Percentiles rank a stretch among this genome's conserved stretches.
These are phyloP conservation scores for Myotis davidii DNA, from an alignment of 2,113 vertebrate genomes.

Conservation along the genomic window DNA sequence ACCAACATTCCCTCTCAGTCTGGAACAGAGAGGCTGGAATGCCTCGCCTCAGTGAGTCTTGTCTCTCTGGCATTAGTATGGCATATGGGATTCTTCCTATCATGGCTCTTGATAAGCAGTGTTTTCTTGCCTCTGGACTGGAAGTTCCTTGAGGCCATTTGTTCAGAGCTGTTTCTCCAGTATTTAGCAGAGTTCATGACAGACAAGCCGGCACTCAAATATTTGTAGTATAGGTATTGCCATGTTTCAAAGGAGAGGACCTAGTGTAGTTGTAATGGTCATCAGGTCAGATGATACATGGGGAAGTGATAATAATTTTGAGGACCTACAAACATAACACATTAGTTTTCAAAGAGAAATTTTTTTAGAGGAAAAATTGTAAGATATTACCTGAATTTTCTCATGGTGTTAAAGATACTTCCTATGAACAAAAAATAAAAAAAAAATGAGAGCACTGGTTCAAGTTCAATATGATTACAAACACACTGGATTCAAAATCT, in stretches of 20 bases:
- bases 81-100: neutral
- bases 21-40: neutral
- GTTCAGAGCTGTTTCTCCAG: neutral
- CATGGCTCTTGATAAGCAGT: neutral
- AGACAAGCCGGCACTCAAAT: neutral
- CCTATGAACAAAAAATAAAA: neutral
- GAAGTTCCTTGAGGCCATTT: neutral
- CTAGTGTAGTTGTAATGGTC: neutral
- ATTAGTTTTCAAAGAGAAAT: neutral
- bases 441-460: neutral
- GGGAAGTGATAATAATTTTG: neutral
- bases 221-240: neutral
- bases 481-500: neutral
- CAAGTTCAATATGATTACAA: neutral
- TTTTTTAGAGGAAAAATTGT: neutral
- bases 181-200: neutral
- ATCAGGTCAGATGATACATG: neutral
- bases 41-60: neutral
- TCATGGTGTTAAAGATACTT: neutral
- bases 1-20: neutral
- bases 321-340: neutral
- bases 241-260: neutral
- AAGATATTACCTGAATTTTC: neutral
- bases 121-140: neutral
- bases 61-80: neutral